Evolutionary conservation across 2,113 vertebrate species (phyloP).

Genomic region (Brachypteracias leptosomus): DNA sequence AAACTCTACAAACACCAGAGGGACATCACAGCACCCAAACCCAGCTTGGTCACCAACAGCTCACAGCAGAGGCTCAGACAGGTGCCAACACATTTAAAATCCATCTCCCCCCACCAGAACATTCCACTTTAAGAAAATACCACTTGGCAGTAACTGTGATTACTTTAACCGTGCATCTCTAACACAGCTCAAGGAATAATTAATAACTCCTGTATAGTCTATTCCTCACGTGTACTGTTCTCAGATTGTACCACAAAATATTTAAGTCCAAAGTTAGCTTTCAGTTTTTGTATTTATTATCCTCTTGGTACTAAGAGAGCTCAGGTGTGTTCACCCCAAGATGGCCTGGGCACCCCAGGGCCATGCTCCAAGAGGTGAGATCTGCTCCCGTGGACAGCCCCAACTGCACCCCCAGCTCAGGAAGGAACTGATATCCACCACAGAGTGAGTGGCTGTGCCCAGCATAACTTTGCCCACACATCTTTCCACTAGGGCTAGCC

Average conservation of each 20-base stretch:
- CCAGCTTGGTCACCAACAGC: not conserved
- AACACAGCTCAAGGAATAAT: not conserved
- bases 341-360: not conserved
- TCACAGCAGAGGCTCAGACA: not conserved
- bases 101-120: not conserved
- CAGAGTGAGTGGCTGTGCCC: not conserved
- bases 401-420: not conserved
- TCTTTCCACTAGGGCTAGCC: not conserved
- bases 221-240: not conserved
- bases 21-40: not conserved
- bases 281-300: not conserved
- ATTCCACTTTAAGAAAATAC: not conserved
- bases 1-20: not conserved
- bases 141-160: not conserved
- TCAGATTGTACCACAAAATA: not conserved
- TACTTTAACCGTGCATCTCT: not conserved
- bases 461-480: not conserved
- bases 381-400: not conserved
- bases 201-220: not conserved
- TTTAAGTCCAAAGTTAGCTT: not conserved
- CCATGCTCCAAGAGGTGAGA: not conserved
- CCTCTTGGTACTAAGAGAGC: not conserved
- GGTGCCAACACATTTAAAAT: not conserved
- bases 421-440: not conserved
- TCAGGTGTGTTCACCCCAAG: not conserved